A percentile compares a stretch with the other conserved stretches of the same genome.
These are phyloP conservation scores for Pteronotus mesoamericanus DNA, from an alignment of 2,797 vertebrate species.

Conservation along the genomic window DNA sequence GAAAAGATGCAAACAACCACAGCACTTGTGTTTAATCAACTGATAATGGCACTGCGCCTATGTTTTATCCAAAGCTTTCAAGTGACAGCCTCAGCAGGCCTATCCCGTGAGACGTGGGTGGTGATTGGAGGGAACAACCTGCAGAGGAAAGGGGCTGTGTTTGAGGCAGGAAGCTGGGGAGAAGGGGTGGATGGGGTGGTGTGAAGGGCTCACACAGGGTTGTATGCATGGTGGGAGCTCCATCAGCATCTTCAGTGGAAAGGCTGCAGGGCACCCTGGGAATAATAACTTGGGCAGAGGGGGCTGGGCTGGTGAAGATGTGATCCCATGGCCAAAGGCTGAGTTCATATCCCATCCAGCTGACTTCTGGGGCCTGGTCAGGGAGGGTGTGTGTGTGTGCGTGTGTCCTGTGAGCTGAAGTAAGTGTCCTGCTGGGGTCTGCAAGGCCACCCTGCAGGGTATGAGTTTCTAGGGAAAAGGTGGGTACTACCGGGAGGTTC, in stretches of 20 bases:
- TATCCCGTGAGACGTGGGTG: rapidly evolving
- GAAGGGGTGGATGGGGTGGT: background rate
- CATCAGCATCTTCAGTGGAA: background rate
- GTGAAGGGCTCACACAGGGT: background rate
- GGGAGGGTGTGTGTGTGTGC: background rate
- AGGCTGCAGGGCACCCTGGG: too few species aligned
- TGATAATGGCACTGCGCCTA: background rate
- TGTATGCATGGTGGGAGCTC: rapidly evolving
- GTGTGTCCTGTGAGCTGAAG: background rate
- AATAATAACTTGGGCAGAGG: background rate
- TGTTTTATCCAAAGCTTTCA: background rate
- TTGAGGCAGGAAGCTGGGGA: background rate
- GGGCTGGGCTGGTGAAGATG: background rate
- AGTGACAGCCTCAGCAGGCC: background rate
- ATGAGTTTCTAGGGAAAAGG: background rate
- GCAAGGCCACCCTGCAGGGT: background rate
- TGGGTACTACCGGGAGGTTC: background rate
- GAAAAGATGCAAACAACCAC: background rate
- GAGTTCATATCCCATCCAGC: background rate
- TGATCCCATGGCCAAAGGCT: background rate
- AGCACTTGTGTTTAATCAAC: background rate
- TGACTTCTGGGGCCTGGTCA: background rate
- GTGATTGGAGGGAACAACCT: background rate
- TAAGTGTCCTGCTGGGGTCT: background rate
- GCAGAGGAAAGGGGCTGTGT: background rate